These are phyloP conservation scores for Coecobrya sp. DNA, from an alignment of 2,888 invertebrate species.

Conservation along the genomic window DNA sequence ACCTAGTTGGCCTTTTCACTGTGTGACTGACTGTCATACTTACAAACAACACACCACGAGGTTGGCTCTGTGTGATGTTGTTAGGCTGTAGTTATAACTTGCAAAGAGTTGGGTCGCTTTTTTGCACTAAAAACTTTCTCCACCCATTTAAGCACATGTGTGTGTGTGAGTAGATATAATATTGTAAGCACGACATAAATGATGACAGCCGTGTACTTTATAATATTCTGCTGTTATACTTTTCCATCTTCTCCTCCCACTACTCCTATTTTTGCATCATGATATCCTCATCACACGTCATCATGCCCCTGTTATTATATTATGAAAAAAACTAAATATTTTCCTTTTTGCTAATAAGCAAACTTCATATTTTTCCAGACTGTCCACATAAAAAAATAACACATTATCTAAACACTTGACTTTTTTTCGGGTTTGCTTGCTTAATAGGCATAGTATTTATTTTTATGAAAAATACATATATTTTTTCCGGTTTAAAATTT, in stretches of 20 bases:
- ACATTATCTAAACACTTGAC: too few species aligned
- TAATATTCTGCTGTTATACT: background rate
- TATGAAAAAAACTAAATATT: too few species aligned
- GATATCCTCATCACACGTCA: slow-evolving; percentile 2
- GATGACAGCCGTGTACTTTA: slow-evolving; percentile 25
- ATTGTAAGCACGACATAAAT: too few species aligned
- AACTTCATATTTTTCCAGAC: too few species aligned
- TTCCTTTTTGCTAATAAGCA: too few species aligned
- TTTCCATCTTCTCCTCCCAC: slow-evolving; percentile 51
- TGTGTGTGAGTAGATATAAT: too few species aligned
- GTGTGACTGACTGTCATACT: too few species aligned
- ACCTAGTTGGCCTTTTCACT: too few species aligned
- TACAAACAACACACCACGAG: too few species aligned
- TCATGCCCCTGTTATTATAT: background rate
- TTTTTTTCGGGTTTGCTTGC: background rate
- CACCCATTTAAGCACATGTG: slow-evolving; percentile 54
- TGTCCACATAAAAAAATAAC: too few species aligned
- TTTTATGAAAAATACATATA: background rate
- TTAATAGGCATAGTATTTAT: background rate
- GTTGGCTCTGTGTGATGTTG: background rate
- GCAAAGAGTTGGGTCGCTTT: too few species aligned
- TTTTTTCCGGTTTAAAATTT: background rate
- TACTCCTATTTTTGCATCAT: background rate
- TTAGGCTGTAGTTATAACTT: background rate
- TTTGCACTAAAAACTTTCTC: background rate